Evolutionary conservation across 2,888 invertebrate genomes (phyloP), one percentile per base, ranked within the genome.

Genomic region (Drosophila atripex): DNA sequence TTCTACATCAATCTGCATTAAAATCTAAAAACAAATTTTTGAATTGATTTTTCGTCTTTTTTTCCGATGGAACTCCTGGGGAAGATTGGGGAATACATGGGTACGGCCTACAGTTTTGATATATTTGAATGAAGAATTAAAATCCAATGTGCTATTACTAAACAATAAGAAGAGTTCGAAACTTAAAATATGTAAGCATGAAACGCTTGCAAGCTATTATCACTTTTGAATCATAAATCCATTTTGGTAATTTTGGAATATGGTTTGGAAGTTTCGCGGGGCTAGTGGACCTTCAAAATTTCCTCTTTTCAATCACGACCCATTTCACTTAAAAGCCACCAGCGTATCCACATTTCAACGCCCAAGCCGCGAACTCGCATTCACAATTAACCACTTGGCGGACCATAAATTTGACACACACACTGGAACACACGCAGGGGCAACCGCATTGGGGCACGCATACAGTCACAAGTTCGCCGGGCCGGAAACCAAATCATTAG

Each of bases 381-480:
- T 77, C 80, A 77, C 80, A 80, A 80, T 80, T 83, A 86, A 86
- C 86, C 84, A 83, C 84, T 83, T 83, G 80, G 75, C 80, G 80
- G 77, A 77, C 80, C 86, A 80, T 86, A 80, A 80, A 80, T 80
- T 83, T 83, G 75, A 71, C 83, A 71, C 80, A 78, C 78, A 53
- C 65, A 73, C 49, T 57, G 28, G 47, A 18, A 60, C 35, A 41
- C 59, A 39, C 46, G 21, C 38, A 49, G 46, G 12, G 38, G 47
- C 12, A 58, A 59, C 51, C 39, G 18, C 58, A 69, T 43, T 63
- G 50, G 64, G 63, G 49, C 51, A 43, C 32, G 38, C 70, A 47
- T 54, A 61, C 35, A 57, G 16, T 28, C 63, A 61, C 28, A 52
- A 47, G 18, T 28, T 51, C 39, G 47, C 46, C 63, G 35, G 49